Evolutionary conservation across 2,113 vertebrate species (phyloP).

Genomic region (Vicugna pacos): DNA sequence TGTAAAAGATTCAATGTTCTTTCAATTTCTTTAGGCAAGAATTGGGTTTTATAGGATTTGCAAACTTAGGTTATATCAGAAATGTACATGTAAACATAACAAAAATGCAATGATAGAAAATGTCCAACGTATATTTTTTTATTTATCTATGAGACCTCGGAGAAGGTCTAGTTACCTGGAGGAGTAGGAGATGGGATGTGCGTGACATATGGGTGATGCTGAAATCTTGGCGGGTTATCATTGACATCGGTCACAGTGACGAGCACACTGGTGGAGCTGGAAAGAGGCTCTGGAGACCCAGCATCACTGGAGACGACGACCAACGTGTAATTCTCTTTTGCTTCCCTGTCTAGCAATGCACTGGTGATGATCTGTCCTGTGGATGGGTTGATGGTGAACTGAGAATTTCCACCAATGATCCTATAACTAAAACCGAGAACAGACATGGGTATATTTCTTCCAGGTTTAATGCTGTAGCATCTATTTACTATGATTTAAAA

Average conservation of each 20-base stretch:
- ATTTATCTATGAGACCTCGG: background rate
- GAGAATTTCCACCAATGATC: slow-evolving; percentile 93
- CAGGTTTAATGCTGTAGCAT: background rate
- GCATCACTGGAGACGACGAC: slow-evolving; percentile 94
- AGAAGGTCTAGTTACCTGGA: slow-evolving; percentile 88
- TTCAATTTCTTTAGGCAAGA: background rate
- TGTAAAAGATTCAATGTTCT: background rate
- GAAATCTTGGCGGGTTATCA: slow-evolving; percentile 97
- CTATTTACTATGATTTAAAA: background rate
- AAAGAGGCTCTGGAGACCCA: slow-evolving; percentile 90
- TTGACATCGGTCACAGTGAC: slow-evolving; percentile 94
- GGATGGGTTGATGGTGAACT: slow-evolving; percentile 98
- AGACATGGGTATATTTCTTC: background rate
- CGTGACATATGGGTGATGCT: slow-evolving; percentile 98
- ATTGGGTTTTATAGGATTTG: background rate
- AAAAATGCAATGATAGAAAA: background rate
- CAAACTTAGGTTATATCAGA: background rate
- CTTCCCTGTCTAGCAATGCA: slow-evolving; percentile 94
- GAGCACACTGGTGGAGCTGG: slow-evolving; percentile 95
- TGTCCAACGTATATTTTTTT: background rate
- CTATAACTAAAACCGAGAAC: slow-evolving; percentile 90
- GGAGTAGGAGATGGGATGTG: slow-evolving; percentile 93
- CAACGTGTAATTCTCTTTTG: slow-evolving; percentile 92
- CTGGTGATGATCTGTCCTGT: slow-evolving; percentile 98
- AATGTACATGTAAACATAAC: background rate